phyloP scores from a whole-genome alignment of 2,113 vertebrate species.

The Ptilonorhynchus violaceus region DNA sequence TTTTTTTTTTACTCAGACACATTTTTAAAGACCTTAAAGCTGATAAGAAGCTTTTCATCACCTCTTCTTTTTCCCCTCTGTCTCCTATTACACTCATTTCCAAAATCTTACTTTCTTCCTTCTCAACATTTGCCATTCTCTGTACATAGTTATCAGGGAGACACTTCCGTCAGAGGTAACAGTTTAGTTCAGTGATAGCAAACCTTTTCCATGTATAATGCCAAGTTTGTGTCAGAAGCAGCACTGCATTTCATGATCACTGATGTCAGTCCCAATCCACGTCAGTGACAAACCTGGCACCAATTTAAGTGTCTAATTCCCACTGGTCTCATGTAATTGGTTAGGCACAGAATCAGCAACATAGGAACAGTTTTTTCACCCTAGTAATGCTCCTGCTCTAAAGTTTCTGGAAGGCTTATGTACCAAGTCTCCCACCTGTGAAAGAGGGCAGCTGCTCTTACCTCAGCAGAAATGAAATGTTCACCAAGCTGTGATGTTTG shows the following conservation, averaged over 20 bases:
- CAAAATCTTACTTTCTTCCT: neutral
- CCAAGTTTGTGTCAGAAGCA: neutral
- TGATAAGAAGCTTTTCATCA: neutral
- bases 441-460: neutral
- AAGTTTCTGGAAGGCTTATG: neutral
- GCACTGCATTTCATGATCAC: neutral
- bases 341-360: neutral
- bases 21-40: neutral
- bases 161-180: neutral
- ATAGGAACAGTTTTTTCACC: neutral
- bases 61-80: neutral
- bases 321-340: neutral
- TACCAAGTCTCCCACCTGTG: neutral
- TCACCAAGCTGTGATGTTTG: neutral
- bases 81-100: neutral
- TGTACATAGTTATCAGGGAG: neutral
- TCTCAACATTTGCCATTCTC: neutral
- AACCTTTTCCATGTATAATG: neutral
- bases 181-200: neutral
- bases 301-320: neutral
- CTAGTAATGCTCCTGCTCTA: neutral
- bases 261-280: neutral
- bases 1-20: neutral
- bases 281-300: neutral
- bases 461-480: neutral